Percentiles rank a stretch among this genome's conserved stretches.
These are phyloP conservation scores for Ibycter americanus DNA, from an alignment of 2,797 vertebrate genomes.

Conservation along the genomic window DNA sequence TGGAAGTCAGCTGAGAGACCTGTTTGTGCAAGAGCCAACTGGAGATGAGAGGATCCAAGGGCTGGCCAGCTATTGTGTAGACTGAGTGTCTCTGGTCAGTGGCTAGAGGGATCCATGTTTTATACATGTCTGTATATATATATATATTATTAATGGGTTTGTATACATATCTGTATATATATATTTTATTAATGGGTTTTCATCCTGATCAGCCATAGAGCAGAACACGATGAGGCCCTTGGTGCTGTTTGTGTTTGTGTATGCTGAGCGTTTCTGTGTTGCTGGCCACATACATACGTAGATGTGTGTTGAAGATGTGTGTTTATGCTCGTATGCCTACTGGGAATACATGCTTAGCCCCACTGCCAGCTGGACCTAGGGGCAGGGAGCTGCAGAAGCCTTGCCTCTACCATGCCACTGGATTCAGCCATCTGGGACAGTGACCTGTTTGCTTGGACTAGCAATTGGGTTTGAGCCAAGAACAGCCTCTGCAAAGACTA, in stretches of 20 bases:
- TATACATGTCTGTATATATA: neutral
- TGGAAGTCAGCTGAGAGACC: neutral
- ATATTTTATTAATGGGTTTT: neutral
- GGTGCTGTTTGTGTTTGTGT: neutral
- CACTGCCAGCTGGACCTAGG: neutral
- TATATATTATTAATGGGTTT: neutral
- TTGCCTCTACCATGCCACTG: neutral
- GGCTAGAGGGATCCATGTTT: neutral
- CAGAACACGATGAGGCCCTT: neutral
- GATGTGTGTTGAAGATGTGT: neutral
- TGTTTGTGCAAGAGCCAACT: neutral
- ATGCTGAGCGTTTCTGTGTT: neutral
- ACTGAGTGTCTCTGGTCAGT: neutral
- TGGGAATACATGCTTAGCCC: neutral
- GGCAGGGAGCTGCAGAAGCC: neutral
- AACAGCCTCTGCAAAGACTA: neutral
- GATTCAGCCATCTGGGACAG: neutral
- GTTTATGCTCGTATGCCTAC: neutral
- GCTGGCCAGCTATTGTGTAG: neutral
- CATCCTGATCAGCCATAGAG: neutral
- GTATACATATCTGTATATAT: neutral
- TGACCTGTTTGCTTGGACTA: neutral
- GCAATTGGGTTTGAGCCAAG: neutral
- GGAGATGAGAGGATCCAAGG: neutral
- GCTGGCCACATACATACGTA: accelerated